Conservation (phyloP, 2,113 vertebrate genomes). For the Callospermophilus lateralis region DNA sequence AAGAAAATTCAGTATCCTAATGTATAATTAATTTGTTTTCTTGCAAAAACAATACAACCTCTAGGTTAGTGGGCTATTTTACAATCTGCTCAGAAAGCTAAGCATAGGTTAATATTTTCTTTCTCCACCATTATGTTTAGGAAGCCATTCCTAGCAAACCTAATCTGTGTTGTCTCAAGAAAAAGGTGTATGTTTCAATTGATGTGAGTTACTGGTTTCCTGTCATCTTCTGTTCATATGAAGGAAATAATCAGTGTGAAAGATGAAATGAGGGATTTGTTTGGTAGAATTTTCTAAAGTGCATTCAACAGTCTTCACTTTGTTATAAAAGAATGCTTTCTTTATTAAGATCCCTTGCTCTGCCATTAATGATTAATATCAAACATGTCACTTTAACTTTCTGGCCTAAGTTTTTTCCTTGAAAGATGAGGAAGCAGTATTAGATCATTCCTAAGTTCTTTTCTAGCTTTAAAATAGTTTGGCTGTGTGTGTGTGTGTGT, state of each 20-base stretch:
- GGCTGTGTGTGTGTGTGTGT: too few species aligned
- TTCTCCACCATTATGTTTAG: neutral
- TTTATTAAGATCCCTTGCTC: neutral
- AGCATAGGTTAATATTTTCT: neutral
- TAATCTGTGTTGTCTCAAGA: neutral
- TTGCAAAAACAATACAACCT: neutral
- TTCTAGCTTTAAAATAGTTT: neutral
- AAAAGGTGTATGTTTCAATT: neutral
- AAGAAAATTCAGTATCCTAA: neutral
- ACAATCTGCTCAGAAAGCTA: neutral
- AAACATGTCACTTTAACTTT: neutral
- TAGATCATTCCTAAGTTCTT: neutral
- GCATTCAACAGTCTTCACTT: neutral
- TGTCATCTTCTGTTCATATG: neutral
- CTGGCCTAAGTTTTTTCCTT: slow-evolving; percentile 1
- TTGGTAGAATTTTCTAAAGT: neutral
- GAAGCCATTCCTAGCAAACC: slow-evolving; percentile 18
- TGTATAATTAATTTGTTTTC: neutral
- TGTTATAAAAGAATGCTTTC: neutral
- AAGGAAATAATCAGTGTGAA: neutral
- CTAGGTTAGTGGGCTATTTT: neutral
- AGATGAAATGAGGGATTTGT: neutral
- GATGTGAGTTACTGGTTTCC: neutral
- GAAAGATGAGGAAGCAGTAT: neutral
- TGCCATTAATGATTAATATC: neutral